Evolutionary conservation across 2,888 invertebrate species (phyloP).

Genomic region (Agrochola litura): DNA sequence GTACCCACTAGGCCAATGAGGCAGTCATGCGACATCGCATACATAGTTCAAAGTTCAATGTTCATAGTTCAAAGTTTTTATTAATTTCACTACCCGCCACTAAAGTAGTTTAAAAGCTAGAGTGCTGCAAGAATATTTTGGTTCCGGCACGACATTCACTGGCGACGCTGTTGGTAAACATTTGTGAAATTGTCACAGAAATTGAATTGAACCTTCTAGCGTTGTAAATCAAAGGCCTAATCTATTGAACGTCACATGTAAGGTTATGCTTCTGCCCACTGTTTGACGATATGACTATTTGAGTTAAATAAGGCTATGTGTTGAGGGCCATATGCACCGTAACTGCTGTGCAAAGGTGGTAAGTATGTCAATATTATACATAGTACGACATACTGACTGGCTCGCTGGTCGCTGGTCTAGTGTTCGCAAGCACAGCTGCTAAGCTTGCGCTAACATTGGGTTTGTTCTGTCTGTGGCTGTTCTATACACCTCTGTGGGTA

Average conservation of each 20-base stretch:
- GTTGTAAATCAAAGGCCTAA: background rate
- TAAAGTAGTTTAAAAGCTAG: too few species aligned
- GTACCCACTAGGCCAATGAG: background rate
- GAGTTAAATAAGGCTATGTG: background rate
- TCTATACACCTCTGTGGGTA: background rate
- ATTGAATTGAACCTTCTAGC: background rate
- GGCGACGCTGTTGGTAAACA: background rate
- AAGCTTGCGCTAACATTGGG: background rate
- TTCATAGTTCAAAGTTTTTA: too few species aligned
- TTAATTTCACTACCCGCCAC: too few species aligned
- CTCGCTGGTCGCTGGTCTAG: too few species aligned
- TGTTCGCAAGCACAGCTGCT: too few species aligned
- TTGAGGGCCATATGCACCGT: constrained; percentile 2
- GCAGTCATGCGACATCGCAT: too few species aligned
- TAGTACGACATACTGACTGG: too few species aligned
- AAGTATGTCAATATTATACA: background rate
- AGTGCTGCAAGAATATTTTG: background rate
- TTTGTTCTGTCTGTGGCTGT: too few species aligned
- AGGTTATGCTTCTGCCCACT: background rate
- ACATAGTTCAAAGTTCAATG: too few species aligned
- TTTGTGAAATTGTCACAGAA: background rate
- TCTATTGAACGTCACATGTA: background rate
- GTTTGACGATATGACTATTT: background rate
- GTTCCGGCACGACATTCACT: background rate
- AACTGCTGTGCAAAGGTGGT: background rate